Evolutionary conservation across 2,113 vertebrate genomes (phyloP), one percentile per base, ranked within the genome.

Genomic region (Fulica atra): DNA sequence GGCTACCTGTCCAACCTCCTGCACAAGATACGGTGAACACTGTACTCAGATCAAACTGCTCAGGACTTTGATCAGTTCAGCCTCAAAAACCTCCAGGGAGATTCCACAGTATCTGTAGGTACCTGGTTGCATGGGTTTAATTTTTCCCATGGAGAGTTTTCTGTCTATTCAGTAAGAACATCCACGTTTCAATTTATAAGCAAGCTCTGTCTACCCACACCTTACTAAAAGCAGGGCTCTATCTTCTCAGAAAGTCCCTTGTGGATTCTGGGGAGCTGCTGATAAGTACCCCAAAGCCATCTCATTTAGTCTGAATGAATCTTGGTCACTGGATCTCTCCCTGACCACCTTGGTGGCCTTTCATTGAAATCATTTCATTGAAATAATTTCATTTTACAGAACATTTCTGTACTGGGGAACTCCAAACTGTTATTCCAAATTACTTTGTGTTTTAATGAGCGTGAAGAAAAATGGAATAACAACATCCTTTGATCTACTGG

Each of bases 391-490:
- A 61, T 40, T 63, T 81, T 74, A 50, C 25, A 50, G 76, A 72
- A 9, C 0, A 0, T n/a, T 83, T 54, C 40, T 60, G 16, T 29
- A 77, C 19, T 46, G 9, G 38, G 1, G 0, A 90, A 10, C 9
- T 17, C 53, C 16, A 64, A 86, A 25, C n/a, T 64, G 42, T 23
- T 23, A 83, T 69, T 76, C 40, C 14, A 59, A 74, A 42, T 48
- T 77, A 61, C 15, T 50, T 36, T n/a, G 21, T 70, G 15, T 6
- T 63, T 4, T 53, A 81, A 77, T n/a, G 3, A 81, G 3, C 29
- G 16, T n/a, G 35, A 88, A 59, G 8, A 57, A 66, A 89, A 80
- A 78, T n/a, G 4, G 21, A 71, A 20, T 61, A 87, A 60, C 6
- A 38, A 54, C 10, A 63, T 16, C 5, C 20, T 76, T 82, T 68